Conservation (phyloP, 2,888 invertebrate species). For the Rhagium mordax region DNA sequence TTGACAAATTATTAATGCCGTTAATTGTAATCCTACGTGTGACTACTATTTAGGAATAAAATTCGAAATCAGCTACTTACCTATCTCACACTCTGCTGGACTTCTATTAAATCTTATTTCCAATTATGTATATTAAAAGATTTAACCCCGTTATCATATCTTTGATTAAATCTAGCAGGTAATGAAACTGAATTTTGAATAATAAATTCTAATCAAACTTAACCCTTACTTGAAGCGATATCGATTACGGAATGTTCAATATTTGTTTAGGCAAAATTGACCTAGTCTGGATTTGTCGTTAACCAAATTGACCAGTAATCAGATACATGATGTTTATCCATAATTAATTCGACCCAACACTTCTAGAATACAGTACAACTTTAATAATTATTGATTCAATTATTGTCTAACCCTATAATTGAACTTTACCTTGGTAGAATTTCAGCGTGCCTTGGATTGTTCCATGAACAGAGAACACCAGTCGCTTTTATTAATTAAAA, state of each 20-base stretch:
- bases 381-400: background rate
- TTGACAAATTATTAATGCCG: no score
- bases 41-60: no score
- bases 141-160: no score
- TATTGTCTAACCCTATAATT: slow-evolving; percentile 4
- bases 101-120: no score
- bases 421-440: background rate
- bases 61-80: no score
- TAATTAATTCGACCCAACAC: background rate
- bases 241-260: background rate
- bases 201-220: no score
- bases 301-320: background rate
- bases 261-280: background rate
- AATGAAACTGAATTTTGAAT: no score
- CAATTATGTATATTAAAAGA: no score
- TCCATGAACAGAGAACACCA: background rate
- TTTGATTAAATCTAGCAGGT: no score
- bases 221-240: background rate
- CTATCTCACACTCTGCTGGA: no score
- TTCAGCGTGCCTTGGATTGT: background rate
- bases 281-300: background rate
- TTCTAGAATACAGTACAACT: background rate
- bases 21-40: no score
- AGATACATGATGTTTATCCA: background rate
- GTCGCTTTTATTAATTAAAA: slow-evolving; percentile 12